A percentile compares a stretch with the other conserved stretches of the same genome.
Evolutionary conservation across 2,113 vertebrate species (phyloP).

Genomic region (Saguinus midas): DNA sequence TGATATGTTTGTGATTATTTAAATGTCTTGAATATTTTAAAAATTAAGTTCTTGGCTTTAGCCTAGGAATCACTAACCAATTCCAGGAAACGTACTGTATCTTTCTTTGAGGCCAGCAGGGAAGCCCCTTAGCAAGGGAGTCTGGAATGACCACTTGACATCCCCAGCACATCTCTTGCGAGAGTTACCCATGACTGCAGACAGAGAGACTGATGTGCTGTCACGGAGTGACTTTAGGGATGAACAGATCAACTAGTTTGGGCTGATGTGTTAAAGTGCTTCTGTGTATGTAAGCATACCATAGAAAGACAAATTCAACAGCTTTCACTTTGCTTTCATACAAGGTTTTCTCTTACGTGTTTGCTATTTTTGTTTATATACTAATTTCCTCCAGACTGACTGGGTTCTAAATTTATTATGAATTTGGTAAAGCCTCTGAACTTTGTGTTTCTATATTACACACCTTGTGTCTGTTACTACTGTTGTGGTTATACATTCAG

Average conservation of each 20-base stretch:
- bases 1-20: background rate
- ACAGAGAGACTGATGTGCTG: background rate
- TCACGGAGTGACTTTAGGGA: background rate
- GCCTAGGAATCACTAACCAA: background rate
- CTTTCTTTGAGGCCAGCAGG: background rate
- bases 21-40: background rate
- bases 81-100: background rate
- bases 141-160: background rate
- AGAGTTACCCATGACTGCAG: background rate
- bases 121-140: background rate
- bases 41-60: background rate
- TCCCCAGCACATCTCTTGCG: background rate
- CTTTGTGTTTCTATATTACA: conserved; percentile 42
- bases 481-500: background rate
- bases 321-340: conserved; percentile 36
- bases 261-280: background rate
- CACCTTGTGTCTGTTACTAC: background rate
- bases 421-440: conserved; percentile 22
- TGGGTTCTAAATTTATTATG: conserved; percentile 23
- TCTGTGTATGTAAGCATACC: background rate
- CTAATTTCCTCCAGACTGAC: background rate
- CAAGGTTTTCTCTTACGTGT: background rate
- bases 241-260: background rate
- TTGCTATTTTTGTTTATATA: conserved; percentile 42
- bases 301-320: background rate